Percentiles rank a stretch among this genome's conserved stretches.
Conservation (phyloP, 2,113 vertebrate genomes). For the Arothron firmamentum region DNA sequence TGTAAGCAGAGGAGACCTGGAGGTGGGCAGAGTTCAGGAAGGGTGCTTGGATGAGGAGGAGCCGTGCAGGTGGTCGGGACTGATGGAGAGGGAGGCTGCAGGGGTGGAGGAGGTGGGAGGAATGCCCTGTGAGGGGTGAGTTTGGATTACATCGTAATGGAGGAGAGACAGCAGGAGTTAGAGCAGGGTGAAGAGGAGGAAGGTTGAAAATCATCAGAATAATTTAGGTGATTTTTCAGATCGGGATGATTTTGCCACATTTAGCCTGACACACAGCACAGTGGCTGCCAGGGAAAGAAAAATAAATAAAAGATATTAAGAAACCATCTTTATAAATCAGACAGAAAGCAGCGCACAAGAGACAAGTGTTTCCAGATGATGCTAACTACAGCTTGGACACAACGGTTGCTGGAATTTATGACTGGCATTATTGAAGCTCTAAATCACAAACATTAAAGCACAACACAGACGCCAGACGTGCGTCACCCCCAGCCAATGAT, state of each 20-base stretch:
- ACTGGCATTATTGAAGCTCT: neutral
- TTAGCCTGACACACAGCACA: neutral
- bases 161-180: slow-evolving; percentile 15
- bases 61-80: slow-evolving; percentile 48
- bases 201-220: neutral
- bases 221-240: too few relatives aligned
- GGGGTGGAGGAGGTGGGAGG: slow-evolving; percentile 32
- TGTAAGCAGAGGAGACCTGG: slow-evolving; percentile 6
- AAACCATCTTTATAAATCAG: neutral
- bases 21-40: slow-evolving; percentile 27
- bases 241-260: neutral
- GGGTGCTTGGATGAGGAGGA: slow-evolving; percentile 14
- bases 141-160: slow-evolving; percentile 15
- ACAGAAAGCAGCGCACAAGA: neutral
- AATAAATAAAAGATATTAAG: neutral
- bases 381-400: neutral
- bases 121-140: slow-evolving; percentile 16
- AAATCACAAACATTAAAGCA: too few relatives aligned
- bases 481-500: too few relatives aligned
- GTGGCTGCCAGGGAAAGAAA: neutral
- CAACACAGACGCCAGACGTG: too few relatives aligned
- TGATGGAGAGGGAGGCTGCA: slow-evolving; percentile 21
- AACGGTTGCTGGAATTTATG: neutral
- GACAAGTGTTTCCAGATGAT: neutral
- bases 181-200: neutral